Percentiles rank a stretch among this genome's conserved stretches.
phyloP scores from a whole-genome alignment of 2,113 vertebrate species.

The Siphamia tubifer region DNA sequence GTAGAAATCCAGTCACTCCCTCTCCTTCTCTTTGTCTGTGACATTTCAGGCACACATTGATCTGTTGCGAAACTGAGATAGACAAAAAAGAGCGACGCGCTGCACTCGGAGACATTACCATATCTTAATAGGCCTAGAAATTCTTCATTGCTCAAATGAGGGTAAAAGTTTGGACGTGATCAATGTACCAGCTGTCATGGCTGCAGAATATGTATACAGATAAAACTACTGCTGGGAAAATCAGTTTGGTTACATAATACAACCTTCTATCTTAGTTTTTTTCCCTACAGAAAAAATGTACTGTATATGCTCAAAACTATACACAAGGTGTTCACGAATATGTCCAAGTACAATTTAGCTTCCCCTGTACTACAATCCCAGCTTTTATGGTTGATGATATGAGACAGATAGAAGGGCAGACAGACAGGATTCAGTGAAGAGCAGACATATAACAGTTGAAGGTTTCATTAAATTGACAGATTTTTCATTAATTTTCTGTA shows the following conservation, averaged over 20 bases:
- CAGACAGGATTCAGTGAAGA: too few relatives aligned
- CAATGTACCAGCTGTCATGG: neutral
- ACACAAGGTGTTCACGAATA: too few relatives aligned
- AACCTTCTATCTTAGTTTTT: neutral
- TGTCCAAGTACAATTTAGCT: neutral
- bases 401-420: neutral
- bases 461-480: slow-evolving; percentile 18
- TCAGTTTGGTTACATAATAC: neutral
- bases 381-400: too few relatives aligned
- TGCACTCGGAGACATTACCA: neutral
- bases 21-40: neutral
- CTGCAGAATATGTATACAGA: slow-evolving; percentile 6
- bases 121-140: slow-evolving; percentile 2
- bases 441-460: neutral
- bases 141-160: slow-evolving; percentile 1
- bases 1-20: neutral
- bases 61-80: neutral
- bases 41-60: neutral
- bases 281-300: neutral
- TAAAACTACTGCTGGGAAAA: slow-evolving; percentile 2
- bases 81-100: neutral
- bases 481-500: slow-evolving; percentile 20
- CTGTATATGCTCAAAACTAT: neutral
- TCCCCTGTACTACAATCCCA: neutral
- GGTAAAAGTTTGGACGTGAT: neutral